Base-by-base conservation (phyloP, 2,888 invertebrate species). In the Gastracanthus pulcherrimus region DNA sequence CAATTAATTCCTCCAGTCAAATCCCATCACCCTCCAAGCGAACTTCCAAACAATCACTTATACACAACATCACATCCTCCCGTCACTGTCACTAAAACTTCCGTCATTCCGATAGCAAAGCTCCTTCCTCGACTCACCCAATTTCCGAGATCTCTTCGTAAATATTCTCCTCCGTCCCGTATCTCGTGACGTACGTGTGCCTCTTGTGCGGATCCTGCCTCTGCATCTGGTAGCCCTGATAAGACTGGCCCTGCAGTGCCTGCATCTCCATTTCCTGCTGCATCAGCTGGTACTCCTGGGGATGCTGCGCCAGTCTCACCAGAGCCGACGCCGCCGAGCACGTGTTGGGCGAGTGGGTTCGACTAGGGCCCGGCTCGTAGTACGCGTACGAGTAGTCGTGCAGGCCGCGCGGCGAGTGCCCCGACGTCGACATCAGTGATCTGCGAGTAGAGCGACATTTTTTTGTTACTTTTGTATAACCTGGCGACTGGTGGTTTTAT, bases 131-230 rank as follows among this genome's bases (percentile, higher is more conserved):
- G 19, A 81, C 86, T 87, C 77, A 90, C 89, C 89, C 89, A 34
- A 95, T 94, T 87, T 95, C 95, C 48, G 95, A 95, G 85, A 96
- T 96, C 92, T 96, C 96, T 91, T 96, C 96, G 90, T 96, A 96
- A 89, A 96, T 96, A 87, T 96, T 96, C 92, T 97, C 97, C 91
- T 97, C 96, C 55, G 96, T 96, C 58, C 97, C 96, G 87, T 96
- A 96, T 81, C 96, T 93, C 2, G 95, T 96, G 69, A 95, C 94
- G 87, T 95, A 96, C 81, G 95, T 95, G 89, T 96, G 96, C 55
- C 94, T 92, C 84, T 93, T 93, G 29, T 92, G 81, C 31, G 89
- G 84, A 36, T 89, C 88, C 82, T 77, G 83, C 83, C 45, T 84
- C 29, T 64, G 69, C 0, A 76, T 3, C 41, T 58, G 38, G 70